Evolutionary conservation across 2,797 vertebrate species (phyloP), one percentile per base, ranked within the genome.

Genomic region (Neomorphus geoffroyi): DNA sequence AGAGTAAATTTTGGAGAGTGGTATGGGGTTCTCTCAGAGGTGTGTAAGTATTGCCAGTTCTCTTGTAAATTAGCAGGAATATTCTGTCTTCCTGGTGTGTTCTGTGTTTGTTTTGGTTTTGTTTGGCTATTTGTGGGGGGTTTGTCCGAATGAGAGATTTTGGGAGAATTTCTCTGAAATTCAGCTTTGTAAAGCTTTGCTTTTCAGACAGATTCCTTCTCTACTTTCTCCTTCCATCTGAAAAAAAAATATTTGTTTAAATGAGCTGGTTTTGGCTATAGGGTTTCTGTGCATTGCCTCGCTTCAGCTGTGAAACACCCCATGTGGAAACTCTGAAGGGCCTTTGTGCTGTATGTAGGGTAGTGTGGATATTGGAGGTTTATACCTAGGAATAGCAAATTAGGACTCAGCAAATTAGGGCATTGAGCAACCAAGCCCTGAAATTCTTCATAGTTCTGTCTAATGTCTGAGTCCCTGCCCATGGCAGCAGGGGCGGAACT

Each of bases 71-170:
- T 32, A 61, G 12, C 14, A 82, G 35, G 24, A 54, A 30, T 43
- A 24, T 24, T 53, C 41, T 53, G 19, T 41, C 23, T 71, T 80
- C n/a, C 35, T 62, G 27, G 3, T 39, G 26, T 39, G 11, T 53
- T 69, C 73, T 19, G 7, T 33, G 9, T 15, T 74, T 53, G 19
- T 17, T 71, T 77, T 18, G 4, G 1, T 18, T 41, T 54, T 24
- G 4, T 33, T 61, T 54, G 18, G 12, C 6, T n/a, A 6, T 24
- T 28, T 74, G 32, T 57, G 18, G 28, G 3, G 0, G 1, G 6
- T 75, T 60, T 37, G 8, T 50, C 17, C 23, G 27, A 48, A 9
- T 48, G 21, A 2, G 70, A 82, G 24, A 21, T 41, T 79, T 79
- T 22, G 23, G 13, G 24, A 24, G 13, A 33, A 8, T 56, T 86